Evolutionary conservation across 2,113 vertebrate genomes (phyloP), one percentile per base, ranked within the genome.

Genomic region (Platichthys flesus): DNA sequence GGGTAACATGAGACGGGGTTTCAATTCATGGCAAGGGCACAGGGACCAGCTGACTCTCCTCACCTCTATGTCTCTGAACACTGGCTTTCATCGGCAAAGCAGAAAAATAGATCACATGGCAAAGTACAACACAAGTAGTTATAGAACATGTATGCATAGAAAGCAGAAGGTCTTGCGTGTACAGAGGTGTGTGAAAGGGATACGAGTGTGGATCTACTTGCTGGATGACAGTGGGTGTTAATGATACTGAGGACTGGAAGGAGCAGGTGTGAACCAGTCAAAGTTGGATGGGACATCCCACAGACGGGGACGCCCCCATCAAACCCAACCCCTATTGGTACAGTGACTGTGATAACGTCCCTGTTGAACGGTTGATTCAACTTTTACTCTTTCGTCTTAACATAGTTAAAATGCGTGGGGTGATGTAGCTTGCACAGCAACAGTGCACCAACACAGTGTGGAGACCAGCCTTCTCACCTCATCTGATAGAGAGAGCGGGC

Each of bases 1-100:
- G 91, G 77, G 93, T 88, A 91, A 93, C 77, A 72, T 59, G 87
- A 94, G 80, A 90, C 51, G n/a, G 16, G 65, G 63, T 78, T 83
- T 86, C 51, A 79, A 40, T 81, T 77, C 78, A 79, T 58, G 21
- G 64, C 49, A 86, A 86, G 28, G 80, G 6, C 85, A 84, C 24
- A 2, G 56, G 82, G 80, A 79, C 60, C 56, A 65, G 3, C 42
- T 2, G 13, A 16, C 1, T 28, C 59, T 52, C 24, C 13, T 28
- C 59, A 47, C 28, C 13, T 57, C 59, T 24, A 26, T 24, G 24
- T 21, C 55, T 70, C 10, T 5, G 10, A 10, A 71, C 28, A 16
- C 8, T 31, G 23, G 59, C 10, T 63, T 42, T 45, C 12, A 64
- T 5, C 0, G 2, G 13, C 23, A 7, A 24, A 13, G 13, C 35